A percentile compares a stretch with the other conserved stretches of the same genome.
Conservation (phyloP, 2,797 vertebrate species). For the Cygnus olor region DNA sequence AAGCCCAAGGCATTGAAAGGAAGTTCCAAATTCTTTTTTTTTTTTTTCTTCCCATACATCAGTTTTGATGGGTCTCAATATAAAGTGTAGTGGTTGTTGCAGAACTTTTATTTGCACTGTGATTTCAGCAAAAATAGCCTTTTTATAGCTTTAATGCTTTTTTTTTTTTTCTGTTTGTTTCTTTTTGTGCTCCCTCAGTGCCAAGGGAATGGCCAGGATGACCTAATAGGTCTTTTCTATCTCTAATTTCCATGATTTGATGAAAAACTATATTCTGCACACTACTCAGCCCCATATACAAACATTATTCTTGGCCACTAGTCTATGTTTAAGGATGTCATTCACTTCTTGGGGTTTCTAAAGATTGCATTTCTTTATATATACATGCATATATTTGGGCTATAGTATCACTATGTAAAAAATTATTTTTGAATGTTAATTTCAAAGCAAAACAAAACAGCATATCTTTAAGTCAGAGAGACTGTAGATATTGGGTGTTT, state of each 20-base stretch:
- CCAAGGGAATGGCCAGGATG: not conserved
- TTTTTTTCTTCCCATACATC: not conserved
- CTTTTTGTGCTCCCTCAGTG: not conserved
- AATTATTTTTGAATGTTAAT: not conserved
- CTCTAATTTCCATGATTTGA: constrained; percentile 29
- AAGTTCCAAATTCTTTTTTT: not conserved
- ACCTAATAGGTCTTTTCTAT: not conserved
- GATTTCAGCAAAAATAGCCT: not conserved
- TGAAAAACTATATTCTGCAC: constrained; percentile 50
- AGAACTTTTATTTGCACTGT: not conserved
- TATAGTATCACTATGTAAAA: not conserved
- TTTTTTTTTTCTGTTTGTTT: not conserved
- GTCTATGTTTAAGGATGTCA: constrained; percentile 35
- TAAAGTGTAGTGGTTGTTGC: not conserved
- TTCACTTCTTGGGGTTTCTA: constrained; percentile 1
- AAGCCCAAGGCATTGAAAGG: not conserved
- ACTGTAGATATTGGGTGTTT: not conserved
- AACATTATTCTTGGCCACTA: constrained; percentile 45
- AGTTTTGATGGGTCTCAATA: not conserved
- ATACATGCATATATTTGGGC: not conserved
- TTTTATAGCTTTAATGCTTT: not conserved
- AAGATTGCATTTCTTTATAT: not conserved
- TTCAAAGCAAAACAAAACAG: not conserved
- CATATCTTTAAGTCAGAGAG: not conserved
- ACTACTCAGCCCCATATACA: constrained; percentile 2